phyloP scores from a whole-genome alignment of 2,888 invertebrate genomes.

The Drosophila engyochracea region DNA sequence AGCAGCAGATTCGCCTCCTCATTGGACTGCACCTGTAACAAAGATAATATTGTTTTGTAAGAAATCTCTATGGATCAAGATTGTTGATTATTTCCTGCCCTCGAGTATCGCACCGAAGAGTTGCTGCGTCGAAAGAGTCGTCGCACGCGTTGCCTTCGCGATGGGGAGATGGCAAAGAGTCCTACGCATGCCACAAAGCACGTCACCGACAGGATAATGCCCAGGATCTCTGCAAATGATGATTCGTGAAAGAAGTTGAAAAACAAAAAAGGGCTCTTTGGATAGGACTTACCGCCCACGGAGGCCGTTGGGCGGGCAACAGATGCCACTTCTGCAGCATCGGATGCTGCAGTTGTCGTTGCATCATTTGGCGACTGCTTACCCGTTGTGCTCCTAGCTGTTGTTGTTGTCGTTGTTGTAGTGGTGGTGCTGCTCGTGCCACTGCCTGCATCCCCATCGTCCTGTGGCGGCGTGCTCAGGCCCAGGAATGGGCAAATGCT shows the following conservation, averaged over 20 bases:
- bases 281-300: conserved; percentile 78
- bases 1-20: conserved; percentile 84
- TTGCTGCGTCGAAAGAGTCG: conserved; percentile 76
- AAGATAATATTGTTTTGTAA: neutral
- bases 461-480: conserved; percentile 47
- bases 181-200: conserved; percentile 79
- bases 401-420: conserved; percentile 27
- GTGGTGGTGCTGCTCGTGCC: conserved; percentile 20
- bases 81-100: conserved; percentile 59
- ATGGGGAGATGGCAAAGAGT: conserved; percentile 79
- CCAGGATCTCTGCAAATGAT: conserved; percentile 71
- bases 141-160: conserved; percentile 76
- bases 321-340: conserved; percentile 54
- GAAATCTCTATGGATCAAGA: neutral
- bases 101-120: conserved; percentile 82
- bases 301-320: conserved; percentile 66
- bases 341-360: conserved; percentile 48
- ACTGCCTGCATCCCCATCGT: conserved; percentile 12
- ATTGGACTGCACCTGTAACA: conserved; percentile 79
- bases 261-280: neutral
- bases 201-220: conserved; percentile 75
- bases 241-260: conserved; percentile 14
- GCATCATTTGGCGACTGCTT: conserved; percentile 54
- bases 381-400: conserved; percentile 52
- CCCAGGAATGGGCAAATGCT: conserved; percentile 84